phyloP scores from a whole-genome alignment of 2,797 vertebrate species.

The Syngnathus rostellatus region DNA sequence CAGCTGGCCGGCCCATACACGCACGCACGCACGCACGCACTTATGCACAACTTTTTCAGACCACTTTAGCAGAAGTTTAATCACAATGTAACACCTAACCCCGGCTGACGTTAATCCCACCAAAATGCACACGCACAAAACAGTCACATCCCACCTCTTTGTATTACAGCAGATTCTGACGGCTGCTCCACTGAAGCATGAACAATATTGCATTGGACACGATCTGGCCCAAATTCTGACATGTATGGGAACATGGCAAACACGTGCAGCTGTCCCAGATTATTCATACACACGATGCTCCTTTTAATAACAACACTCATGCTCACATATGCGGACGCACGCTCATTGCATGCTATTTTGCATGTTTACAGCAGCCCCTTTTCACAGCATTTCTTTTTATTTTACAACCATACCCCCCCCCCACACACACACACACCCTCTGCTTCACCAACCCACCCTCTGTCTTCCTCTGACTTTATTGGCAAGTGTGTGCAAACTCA shows the following conservation, averaged over 20 bases:
- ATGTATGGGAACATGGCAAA: slow-evolving; percentile 29
- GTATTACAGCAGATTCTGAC: slow-evolving; percentile 14
- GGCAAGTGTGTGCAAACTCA: slow-evolving; percentile 35
- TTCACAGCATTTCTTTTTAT: slow-evolving; percentile 31
- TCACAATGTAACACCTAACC: slow-evolving; percentile 2
- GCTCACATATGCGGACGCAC: slow-evolving; percentile 6
- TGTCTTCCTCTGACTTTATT: slow-evolving; percentile 18
- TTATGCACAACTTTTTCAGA: background rate
- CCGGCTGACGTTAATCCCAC: background rate
- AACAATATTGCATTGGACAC: slow-evolving; percentile 5
- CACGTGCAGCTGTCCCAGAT: slow-evolving; percentile 54
- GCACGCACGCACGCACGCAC: slow-evolving; percentile 5
- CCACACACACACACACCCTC: no score
- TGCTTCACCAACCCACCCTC: background rate
- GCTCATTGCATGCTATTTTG: slow-evolving; percentile 28
- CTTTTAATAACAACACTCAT: background rate
- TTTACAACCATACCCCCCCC: slow-evolving; percentile 8
- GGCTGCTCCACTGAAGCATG: slow-evolving; percentile 15
- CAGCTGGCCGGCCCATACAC: slow-evolving; percentile 45
- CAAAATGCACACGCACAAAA: background rate
- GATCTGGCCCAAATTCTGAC: slow-evolving; percentile 6
- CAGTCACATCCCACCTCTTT: background rate
- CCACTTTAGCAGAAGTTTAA: slow-evolving; percentile 1
- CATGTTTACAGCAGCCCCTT: slow-evolving; percentile 37
- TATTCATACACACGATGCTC: slow-evolving; percentile 33